phyloP scores from a whole-genome alignment of 2,888 invertebrate species.

The Petrolisthes cinctipes region DNA sequence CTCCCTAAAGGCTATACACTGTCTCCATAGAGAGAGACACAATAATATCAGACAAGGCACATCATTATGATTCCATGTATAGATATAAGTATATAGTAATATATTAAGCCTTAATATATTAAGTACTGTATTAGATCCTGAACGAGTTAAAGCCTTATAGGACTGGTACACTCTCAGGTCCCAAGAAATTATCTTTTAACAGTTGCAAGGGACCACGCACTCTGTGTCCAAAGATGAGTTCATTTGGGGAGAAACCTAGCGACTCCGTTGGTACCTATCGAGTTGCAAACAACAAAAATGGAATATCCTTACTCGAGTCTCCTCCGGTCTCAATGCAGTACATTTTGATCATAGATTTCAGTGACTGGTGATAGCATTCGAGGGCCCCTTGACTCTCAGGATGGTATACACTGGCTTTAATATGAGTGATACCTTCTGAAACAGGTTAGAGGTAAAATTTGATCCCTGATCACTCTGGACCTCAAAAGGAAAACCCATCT shows the following conservation, averaged over 20 bases:
- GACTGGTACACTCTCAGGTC: too few species aligned
- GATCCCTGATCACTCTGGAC: neutral
- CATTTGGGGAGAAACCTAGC: neutral
- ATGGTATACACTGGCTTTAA: neutral
- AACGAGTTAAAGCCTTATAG: too few species aligned
- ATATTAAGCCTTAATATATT: too few species aligned
- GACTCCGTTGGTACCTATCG: neutral
- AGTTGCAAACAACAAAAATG: neutral
- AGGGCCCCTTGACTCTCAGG: slow-evolving; percentile 18
- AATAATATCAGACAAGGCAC: too few species aligned
- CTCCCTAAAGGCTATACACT: too few species aligned
- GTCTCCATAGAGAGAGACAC: too few species aligned
- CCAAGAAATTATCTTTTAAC: neutral
- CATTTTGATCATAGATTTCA: neutral
- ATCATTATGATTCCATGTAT: too few species aligned
- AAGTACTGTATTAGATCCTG: too few species aligned
- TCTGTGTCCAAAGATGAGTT: neutral
- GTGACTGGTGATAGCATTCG: neutral
- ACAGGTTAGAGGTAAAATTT: neutral
- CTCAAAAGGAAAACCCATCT: neutral
- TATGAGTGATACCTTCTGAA: neutral
- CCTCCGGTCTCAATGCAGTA: neutral
- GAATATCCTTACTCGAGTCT: neutral
- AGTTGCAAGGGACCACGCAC: neutral
- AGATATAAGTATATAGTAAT: too few species aligned